Percentiles rank a stretch among this genome's conserved stretches.
phyloP scores from a whole-genome alignment of 1,140 invertebrate species.

The Dufourea novaeangliae region DNA sequence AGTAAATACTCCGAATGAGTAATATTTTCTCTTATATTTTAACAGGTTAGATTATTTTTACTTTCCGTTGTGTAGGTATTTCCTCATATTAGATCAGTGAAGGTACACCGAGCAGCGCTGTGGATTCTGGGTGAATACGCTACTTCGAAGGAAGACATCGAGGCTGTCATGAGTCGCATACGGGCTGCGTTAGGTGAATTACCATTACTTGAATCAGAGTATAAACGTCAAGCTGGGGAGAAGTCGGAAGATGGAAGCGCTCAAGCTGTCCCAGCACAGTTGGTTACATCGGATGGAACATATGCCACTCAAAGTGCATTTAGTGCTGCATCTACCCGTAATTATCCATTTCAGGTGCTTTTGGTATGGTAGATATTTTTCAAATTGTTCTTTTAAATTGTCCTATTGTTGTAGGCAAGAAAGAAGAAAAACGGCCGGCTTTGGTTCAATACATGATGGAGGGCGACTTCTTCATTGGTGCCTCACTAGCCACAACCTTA shows the following conservation, averaged over 20 bases:
- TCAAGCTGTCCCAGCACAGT: constrained; percentile 81
- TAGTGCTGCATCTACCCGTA: constrained; percentile 84
- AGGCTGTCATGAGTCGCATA: constrained; percentile 89
- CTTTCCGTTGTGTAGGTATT: constrained; percentile 81
- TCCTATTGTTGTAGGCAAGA: constrained; percentile 79
- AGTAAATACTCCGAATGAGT: constrained; percentile 71
- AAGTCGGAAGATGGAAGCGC: constrained; percentile 82
- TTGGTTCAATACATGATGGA: constrained; percentile 94
- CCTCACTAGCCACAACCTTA: constrained; percentile 94
- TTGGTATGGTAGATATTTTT: not conserved
- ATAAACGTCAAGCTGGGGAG: constrained; percentile 87
- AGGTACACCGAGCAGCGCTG: constrained; percentile 96
- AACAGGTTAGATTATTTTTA: not conserved
- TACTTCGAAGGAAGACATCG: constrained; percentile 88
- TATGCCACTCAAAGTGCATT: constrained; percentile 99
- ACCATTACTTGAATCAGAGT: constrained; percentile 94
- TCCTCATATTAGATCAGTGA: constrained; percentile 90
- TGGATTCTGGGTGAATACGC: constrained; percentile 99
- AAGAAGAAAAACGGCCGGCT: constrained; percentile 88
- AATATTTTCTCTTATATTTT: too few relatives aligned
- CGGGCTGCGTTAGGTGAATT: constrained; percentile 91
- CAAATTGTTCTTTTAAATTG: not conserved
- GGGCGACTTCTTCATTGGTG: constrained; percentile 98
- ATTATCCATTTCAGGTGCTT: not conserved
- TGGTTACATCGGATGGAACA: constrained; percentile 99